Percentiles rank a stretch among this genome's conserved stretches.
Conservation (phyloP, 2,113 vertebrate genomes). For the Entosphenus tridentatus region DNA sequence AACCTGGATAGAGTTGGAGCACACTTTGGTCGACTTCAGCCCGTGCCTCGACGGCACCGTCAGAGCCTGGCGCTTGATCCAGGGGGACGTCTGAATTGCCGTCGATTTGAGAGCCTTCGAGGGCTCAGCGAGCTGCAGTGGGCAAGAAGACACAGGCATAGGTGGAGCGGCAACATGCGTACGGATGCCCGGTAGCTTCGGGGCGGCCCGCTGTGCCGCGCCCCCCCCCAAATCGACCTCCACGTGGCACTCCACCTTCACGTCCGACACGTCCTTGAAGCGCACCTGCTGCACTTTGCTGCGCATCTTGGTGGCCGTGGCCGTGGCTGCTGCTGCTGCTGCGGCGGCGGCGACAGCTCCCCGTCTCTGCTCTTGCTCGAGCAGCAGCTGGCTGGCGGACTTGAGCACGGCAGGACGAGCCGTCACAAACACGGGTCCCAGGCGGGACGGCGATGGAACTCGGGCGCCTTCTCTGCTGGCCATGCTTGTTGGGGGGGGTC, state of each 20-base stretch:
- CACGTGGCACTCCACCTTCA: constrained; percentile 5
- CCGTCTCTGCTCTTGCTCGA: neutral
- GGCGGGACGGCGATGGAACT: no score
- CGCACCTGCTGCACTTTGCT: constrained; percentile 48
- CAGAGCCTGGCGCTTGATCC: constrained; percentile 23
- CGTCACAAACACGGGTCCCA: neutral
- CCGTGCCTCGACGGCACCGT: no score
- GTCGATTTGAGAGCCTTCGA: constrained; percentile 33
- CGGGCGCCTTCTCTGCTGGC: no score
- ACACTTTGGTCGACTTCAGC: no score
- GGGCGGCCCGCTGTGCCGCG: no score
- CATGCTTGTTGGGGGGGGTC: no score
- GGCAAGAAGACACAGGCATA: no score
- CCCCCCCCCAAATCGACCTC: no score
- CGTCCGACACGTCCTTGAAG: constrained; percentile 44
- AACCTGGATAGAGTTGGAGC: no score
- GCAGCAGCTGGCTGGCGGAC: neutral
- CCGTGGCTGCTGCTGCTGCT: neutral
- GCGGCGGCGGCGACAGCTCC: neutral
- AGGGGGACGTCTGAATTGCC: constrained; percentile 48
- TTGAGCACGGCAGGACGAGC: neutral
- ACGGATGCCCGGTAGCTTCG: no score
- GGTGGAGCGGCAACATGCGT: no score
- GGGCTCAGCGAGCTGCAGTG: neutral
- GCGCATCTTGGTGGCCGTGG: neutral